A percentile compares a stretch with the other conserved stretches of the same genome.
Conservation (phyloP, 2,113 vertebrate genomes). For the Gnathonemus echidnorhynchus region DNA sequence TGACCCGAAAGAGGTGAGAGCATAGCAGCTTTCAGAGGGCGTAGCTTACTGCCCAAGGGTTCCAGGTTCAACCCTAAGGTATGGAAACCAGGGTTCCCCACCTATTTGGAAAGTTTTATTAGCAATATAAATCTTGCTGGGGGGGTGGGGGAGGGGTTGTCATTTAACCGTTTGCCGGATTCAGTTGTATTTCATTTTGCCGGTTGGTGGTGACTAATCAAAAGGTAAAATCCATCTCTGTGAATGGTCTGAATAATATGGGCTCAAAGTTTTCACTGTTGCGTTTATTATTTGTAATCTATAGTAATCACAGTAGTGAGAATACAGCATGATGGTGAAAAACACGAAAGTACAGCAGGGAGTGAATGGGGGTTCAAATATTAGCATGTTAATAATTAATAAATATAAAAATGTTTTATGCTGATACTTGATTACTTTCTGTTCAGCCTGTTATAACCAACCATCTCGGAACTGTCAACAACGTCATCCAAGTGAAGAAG, state of each 20-base stretch:
- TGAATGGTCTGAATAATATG: neutral
- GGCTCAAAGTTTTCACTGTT: neutral
- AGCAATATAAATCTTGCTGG: neutral
- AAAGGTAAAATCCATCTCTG: neutral
- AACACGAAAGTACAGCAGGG: neutral
- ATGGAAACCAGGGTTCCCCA: neutral
- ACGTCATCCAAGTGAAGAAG: conserved; percentile 85
- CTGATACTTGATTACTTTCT: neutral
- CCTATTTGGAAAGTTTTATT: neutral
- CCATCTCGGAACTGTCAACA: conserved; percentile 89
- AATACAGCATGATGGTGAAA: neutral
- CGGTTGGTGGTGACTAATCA: neutral
- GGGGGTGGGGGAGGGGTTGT: neutral
- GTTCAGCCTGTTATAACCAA: conserved; percentile 77
- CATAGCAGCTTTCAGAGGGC: neutral
- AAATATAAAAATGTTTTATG: neutral
- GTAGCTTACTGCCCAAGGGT: neutral
- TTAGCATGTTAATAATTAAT: neutral
- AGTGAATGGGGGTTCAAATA: neutral
- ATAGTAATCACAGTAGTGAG: neutral
- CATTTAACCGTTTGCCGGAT: neutral
- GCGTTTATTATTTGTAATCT: neutral
- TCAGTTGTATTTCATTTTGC: neutral
- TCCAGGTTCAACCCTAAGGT: neutral
- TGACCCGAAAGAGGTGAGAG: conserved; percentile 79